Evolutionary conservation across 2,888 invertebrate species (phyloP), one percentile per base, ranked within the genome.

Genomic region (Lordiphosa andalusiaca): DNA sequence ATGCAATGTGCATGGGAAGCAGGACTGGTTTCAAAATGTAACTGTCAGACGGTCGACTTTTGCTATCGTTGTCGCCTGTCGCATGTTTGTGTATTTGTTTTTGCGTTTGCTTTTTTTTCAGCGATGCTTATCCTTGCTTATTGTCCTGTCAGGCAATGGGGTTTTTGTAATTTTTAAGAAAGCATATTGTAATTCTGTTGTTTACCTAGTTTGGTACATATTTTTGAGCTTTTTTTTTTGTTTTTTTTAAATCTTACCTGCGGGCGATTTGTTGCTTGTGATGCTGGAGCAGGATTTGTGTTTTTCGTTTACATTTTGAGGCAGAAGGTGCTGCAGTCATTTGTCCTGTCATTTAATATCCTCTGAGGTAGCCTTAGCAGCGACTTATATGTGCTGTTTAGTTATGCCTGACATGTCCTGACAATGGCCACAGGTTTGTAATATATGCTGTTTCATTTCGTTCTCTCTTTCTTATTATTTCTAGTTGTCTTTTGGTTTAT

Each of bases 131-230:
- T 73, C 76, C 63, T 63, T 63, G 63, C 63, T 77, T 77, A 77
- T 77, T 80, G 81, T 76, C 76, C 73, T 80, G 76, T 76, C 71
- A 71, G 53, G 61, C 58, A 48, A 51, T 56, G 37, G 49, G 52
- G 48, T 49, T 44, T 36, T 48, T 55, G 51, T 72, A 77, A 81
- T 78, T 78, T 81, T 77, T 75, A 77, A 81, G 72, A 81, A 81
- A 76, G 77, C 77, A 76, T 73, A 74, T 71, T 81, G 78, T 81
- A 81, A 78, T 77, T 81, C 73, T 71, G 65, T 75, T 78, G 80
- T 69, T 78, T 74, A 77, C 66, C 67, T 69, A 66, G 30, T 12
- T 30, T 25, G 25, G 25, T 25, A 25, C 25, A 25, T 25, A 25
- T 69, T 69, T 54, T 65, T 33, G 13, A n/a, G n/a, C n/a, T n/a